A percentile compares a stretch with the other conserved stretches of the same genome.
Evolutionary conservation across 2,888 invertebrate genomes (phyloP).

Genomic region (Dicranocentrus wangi): DNA sequence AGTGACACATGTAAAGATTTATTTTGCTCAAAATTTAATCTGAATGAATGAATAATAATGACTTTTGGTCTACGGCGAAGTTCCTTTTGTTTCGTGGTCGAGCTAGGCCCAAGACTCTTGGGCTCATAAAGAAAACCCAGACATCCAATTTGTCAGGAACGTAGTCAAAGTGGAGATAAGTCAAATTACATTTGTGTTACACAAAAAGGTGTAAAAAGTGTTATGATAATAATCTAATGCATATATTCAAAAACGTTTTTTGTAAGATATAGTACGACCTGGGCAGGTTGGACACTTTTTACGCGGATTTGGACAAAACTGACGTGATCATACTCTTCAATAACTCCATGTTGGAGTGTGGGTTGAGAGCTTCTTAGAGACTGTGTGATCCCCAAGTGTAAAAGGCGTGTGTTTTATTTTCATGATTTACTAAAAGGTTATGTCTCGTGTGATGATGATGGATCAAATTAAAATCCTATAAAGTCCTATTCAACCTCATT

Average conservation of each 20-base stretch:
- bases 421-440: neutral
- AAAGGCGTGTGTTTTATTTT: neutral
- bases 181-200: neutral
- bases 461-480: conserved; percentile 56
- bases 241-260: too few relatives aligned
- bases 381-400: neutral
- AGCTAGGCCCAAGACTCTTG: too few relatives aligned
- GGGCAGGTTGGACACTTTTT: neutral
- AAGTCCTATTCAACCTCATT: conserved; percentile 29
- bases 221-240: neutral
- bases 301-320: too few relatives aligned
- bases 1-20: neutral
- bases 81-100: neutral
- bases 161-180: neutral
- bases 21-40: neutral
- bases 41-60: conserved; percentile 45
- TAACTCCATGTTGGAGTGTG: neutral
- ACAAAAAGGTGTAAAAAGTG: conserved; percentile 39
- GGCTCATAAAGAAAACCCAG: neutral
- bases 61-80: neutral
- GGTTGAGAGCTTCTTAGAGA: neutral
- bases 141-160: neutral
- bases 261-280: neutral
- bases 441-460: conserved; percentile 23
- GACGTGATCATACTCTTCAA: too few relatives aligned